Percentiles rank a stretch among this genome's conserved stretches.
Evolutionary conservation across 2,113 vertebrate species (phyloP).

Genomic region (Anhinga anhinga): DNA sequence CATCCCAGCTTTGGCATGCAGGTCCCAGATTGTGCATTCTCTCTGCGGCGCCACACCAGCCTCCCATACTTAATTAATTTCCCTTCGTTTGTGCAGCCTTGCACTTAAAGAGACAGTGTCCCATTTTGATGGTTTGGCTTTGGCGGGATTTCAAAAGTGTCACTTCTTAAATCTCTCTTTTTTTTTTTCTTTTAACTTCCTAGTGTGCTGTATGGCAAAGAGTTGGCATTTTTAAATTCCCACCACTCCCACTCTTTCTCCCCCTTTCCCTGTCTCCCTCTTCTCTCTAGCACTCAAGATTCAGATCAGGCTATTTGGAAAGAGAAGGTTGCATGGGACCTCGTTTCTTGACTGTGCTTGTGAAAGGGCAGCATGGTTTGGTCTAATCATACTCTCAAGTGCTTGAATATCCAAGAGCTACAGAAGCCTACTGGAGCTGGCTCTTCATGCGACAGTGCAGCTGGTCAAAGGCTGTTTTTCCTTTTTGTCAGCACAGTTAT

Average conservation of each 20-base stretch:
- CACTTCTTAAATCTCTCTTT: constrained; percentile 73
- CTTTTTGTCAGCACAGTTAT: not conserved
- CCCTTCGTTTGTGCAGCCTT: constrained; percentile 82
- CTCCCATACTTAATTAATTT: constrained; percentile 90
- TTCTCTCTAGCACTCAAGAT: not conserved
- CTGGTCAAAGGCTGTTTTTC: not conserved
- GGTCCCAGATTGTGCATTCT: constrained; percentile 78
- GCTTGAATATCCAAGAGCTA: not conserved
- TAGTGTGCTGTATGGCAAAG: constrained; percentile 51
- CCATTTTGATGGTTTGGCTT: constrained; percentile 73
- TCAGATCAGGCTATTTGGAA: not conserved
- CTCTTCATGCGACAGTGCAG: not conserved
- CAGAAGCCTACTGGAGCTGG: not conserved
- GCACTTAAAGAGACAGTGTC: constrained; percentile 78
- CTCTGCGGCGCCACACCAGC: constrained; percentile 85
- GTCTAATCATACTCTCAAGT: not conserved
- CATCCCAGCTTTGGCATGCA: constrained; percentile 77
- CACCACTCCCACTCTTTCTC: not conserved
- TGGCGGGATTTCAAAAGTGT: constrained; percentile 70
- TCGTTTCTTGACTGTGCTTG: not conserved
- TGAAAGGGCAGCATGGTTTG: not conserved
- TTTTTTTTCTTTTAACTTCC: constrained; percentile 2
- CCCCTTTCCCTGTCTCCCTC: not conserved
- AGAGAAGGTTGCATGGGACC: not conserved
- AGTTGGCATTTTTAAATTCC: constrained; percentile 33